phyloP scores from a whole-genome alignment of 2,888 invertebrate species.

The Pilophorus perplexus region DNA sequence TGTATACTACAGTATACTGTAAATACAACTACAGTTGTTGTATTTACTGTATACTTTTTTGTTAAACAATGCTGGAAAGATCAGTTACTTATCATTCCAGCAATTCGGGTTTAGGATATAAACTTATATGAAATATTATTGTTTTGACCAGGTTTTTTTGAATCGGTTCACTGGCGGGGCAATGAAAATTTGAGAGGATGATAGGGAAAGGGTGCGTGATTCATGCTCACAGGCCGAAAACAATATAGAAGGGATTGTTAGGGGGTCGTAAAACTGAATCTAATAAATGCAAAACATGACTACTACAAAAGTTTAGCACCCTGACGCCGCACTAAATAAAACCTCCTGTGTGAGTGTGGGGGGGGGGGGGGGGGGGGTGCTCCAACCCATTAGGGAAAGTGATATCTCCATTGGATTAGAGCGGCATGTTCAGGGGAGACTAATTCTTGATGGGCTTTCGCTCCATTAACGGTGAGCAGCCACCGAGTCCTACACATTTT shows the following conservation, averaged over 20 bases:
- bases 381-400: constrained; percentile 13
- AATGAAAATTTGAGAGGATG: too few relatives aligned
- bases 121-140: too few relatives aligned
- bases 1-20: too few relatives aligned
- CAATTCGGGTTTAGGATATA: too few relatives aligned
- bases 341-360: too few relatives aligned
- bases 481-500: too few relatives aligned
- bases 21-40: too few relatives aligned
- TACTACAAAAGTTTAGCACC: constrained; percentile 6
- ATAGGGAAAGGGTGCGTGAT: background rate
- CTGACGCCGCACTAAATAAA: constrained; percentile 11
- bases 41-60: too few relatives aligned
- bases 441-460: constrained; percentile 6
- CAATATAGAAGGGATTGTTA: background rate
- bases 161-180: too few relatives aligned
- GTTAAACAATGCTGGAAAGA: too few relatives aligned
- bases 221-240: background rate
- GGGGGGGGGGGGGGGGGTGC: background rate
- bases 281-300: constrained; percentile 20
- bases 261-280: constrained; percentile 11
- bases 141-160: too few relatives aligned
- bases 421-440: constrained; percentile 5
- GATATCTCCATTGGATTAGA: constrained; percentile 16
- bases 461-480: background rate
- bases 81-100: too few relatives aligned